Base-by-base conservation (phyloP, 2,113 vertebrate genomes). In the Lota lota region DNA sequence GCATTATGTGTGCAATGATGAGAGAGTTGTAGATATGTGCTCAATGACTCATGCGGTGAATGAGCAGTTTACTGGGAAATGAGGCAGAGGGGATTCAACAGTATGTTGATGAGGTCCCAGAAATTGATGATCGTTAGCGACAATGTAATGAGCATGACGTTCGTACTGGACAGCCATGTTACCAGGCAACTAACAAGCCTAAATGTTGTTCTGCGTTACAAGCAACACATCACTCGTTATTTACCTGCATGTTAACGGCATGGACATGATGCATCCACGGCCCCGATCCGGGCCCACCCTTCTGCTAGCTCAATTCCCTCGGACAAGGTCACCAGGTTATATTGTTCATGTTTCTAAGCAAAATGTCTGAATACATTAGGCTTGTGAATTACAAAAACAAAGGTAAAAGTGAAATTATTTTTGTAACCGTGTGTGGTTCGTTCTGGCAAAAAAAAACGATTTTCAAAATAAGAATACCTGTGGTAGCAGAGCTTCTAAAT, bases 41-140 rank as follows among this genome's bases (percentile, higher is more conserved):
- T 63, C 59, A 24, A 19, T 63, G 70, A 81, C 66, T 81, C 74
- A 74, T 64, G 12, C 57, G 22, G 40, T 18, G 59, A 61, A 21
- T 11, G 33, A 64, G 61, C 1, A 2, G 24, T 61, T 69, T 76
- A 22, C 64, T 70, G 59, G 57, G 22, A 78, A 75, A 69, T 47
- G 40, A 47, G 58, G 78, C n/a, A 66, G 57, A 50, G 51, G 0
- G 33, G 47, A 17, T 18, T 78, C 21, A 20, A 51, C 19, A 64
- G 64, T 8, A 22, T 11, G 0, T 2, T 18, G 28, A 5, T 66
- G 76, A 79, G 63, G 67, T 76, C 76, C 77, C 60, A 58, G 7
- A 22, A 22, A 66, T 54, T 67, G 24, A 19, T 15, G 70, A 67
- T 21, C 36, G 33, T 63, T 63, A 63, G 19, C 20, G 28, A 33